Evolutionary conservation across 2,888 invertebrate genomes (phyloP).

Genomic region (Oconnorella tubifera): DNA sequence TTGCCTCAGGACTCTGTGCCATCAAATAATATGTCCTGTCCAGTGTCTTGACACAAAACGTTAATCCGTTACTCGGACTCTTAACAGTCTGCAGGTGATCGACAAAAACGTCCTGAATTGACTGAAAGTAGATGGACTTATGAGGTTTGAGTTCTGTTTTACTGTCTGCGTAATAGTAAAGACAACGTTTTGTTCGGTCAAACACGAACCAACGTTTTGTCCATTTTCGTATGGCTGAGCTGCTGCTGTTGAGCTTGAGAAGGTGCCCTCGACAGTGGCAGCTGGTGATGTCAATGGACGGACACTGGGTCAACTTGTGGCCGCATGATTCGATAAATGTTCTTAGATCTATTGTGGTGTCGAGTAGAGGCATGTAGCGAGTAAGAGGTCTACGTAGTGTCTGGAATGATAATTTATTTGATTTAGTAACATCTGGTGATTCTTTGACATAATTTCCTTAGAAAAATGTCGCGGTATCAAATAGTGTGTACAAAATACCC

Average conservation of each 20-base stretch:
- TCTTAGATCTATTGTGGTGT: slow-evolving; percentile 76
- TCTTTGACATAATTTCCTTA: no score
- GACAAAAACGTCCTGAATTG: slow-evolving; percentile 93
- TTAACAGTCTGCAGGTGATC: slow-evolving; percentile 89
- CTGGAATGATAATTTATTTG: neutral
- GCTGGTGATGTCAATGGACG: slow-evolving; percentile 74
- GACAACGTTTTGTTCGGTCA: slow-evolving; percentile 76
- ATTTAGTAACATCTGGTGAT: no score
- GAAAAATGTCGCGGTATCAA: no score
- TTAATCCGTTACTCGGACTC: slow-evolving; percentile 84
- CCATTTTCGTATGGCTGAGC: slow-evolving; percentile 69
- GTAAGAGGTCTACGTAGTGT: slow-evolving; percentile 67
- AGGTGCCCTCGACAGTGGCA: slow-evolving; percentile 84
- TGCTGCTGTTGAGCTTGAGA: slow-evolving; percentile 70
- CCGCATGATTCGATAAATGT: slow-evolving; percentile 90
- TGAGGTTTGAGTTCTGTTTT: slow-evolving; percentile 5
- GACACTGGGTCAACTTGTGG: slow-evolving; percentile 79
- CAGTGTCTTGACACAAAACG: slow-evolving; percentile 90
- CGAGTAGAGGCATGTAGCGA: slow-evolving; percentile 84
- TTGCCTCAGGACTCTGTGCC: slow-evolving; percentile 89
- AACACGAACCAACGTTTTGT: slow-evolving; percentile 95
- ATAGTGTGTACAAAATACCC: no score
- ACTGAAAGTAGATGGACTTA: slow-evolving; percentile 62
- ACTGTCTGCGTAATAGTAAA: slow-evolving; percentile 14
- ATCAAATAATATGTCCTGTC: slow-evolving; percentile 84